Percentiles rank a stretch among this genome's conserved stretches.
phyloP scores from a whole-genome alignment of 2,797 vertebrate genomes.

The Sciurus vulgaris region DNA sequence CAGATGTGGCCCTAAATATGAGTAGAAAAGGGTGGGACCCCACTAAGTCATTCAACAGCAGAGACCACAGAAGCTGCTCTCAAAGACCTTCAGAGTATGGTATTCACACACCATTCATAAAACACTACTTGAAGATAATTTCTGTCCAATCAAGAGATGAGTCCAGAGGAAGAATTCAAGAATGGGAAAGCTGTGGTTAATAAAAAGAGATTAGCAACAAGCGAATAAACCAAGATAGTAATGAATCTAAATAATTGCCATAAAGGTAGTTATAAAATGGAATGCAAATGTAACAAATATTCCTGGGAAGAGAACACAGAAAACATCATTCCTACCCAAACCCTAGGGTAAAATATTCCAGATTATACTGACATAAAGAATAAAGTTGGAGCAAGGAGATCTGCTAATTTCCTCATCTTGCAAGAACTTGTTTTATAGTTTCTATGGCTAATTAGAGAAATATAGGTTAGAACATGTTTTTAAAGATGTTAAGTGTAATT shows the following conservation, averaged over 20 bases:
- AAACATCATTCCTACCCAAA: neutral
- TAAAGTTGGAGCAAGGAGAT: constrained; percentile 64
- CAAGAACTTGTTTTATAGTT: constrained; percentile 71
- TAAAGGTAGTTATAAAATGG: constrained; percentile 59
- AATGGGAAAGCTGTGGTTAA: constrained; percentile 1
- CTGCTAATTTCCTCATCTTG: constrained; percentile 72
- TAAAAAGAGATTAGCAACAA: constrained; percentile 36
- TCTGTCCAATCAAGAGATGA: neutral
- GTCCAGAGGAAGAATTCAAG: constrained; percentile 46
- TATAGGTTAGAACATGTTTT: constrained; percentile 76
- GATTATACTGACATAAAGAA: constrained; percentile 58
- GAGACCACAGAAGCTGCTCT: neutral
- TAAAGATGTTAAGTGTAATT: constrained; percentile 76
- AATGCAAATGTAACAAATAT: constrained; percentile 54
- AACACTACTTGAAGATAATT: neutral
- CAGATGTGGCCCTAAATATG: neutral
- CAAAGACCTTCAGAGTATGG: neutral
- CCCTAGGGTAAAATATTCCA: constrained; percentile 64
- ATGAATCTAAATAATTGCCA: constrained; percentile 61
- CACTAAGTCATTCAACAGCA: neutral
- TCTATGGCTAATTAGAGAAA: constrained; percentile 77
- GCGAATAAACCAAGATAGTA: constrained; percentile 15
- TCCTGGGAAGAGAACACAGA: constrained; percentile 60
- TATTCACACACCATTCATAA: neutral
- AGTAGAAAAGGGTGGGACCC: neutral